Percentiles rank a stretch among this genome's conserved stretches.
Conservation (phyloP, 2,888 invertebrate genomes). For the Nemurella pictetii region DNA sequence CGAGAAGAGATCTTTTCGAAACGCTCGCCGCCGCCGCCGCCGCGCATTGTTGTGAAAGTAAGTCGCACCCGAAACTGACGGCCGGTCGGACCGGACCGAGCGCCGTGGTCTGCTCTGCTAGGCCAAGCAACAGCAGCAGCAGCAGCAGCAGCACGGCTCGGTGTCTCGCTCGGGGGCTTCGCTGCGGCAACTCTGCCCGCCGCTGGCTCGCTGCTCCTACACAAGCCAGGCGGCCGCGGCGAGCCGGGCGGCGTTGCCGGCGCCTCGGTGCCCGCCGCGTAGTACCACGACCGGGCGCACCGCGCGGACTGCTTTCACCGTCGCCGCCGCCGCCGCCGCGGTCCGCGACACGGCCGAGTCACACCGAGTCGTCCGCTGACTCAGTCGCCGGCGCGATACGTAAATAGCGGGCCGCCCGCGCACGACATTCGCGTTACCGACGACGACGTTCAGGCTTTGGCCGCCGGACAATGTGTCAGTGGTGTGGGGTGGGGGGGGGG, state of each 20-base stretch:
- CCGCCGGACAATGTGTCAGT: neutral
- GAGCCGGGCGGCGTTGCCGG: neutral
- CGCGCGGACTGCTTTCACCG: neutral
- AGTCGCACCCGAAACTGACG: neutral
- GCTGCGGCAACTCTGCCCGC: neutral
- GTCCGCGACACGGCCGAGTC: neutral
- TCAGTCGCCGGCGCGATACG: too few species aligned
- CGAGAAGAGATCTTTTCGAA: neutral
- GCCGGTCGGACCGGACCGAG: neutral
- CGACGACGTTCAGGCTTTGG: neutral
- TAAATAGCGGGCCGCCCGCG: too few species aligned
- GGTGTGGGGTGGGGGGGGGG: neutral
- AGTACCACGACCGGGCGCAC: neutral
- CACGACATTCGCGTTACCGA: neutral
- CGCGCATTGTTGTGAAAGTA: neutral
- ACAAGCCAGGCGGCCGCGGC: neutral
- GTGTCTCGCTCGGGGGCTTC: neutral
- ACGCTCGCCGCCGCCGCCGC: neutral
- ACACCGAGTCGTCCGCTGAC: neutral
- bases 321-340: neutral
- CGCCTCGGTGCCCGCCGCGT: neutral
- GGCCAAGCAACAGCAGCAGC: too few species aligned
- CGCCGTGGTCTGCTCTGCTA: neutral
- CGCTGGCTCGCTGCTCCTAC: neutral
- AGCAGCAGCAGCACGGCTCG: neutral